These are phyloP conservation scores for Phaethon lepturus DNA, from an alignment of 2,113 vertebrate genomes.

Conservation along the genomic window DNA sequence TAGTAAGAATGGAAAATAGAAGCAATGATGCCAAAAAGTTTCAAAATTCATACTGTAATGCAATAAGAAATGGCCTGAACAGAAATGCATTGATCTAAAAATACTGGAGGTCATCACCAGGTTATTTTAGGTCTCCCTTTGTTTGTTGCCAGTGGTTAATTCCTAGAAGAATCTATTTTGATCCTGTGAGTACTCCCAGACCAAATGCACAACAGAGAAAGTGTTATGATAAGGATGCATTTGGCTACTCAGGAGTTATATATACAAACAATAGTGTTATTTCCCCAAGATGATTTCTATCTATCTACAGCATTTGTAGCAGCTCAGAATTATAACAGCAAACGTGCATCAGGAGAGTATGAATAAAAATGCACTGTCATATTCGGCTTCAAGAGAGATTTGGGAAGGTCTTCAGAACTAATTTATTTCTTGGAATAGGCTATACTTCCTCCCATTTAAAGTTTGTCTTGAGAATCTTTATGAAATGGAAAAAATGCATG, in stretches of 20 bases:
- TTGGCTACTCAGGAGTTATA: neutral
- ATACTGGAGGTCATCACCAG: constrained; percentile 6
- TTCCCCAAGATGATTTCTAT: constrained; percentile 10
- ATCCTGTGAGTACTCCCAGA: constrained; percentile 18
- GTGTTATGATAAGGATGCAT: neutral
- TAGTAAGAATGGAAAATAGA: constrained; percentile 2
- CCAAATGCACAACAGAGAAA: constrained; percentile 15
- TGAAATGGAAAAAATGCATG: neutral
- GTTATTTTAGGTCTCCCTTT: constrained; percentile 54
- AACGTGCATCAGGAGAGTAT: neutral
- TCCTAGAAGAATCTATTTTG: constrained; percentile 59
- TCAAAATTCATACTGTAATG: neutral
- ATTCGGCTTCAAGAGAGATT: constrained; percentile 1
- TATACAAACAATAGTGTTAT: neutral
- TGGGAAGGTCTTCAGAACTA: constrained; percentile 9
- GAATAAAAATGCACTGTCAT: constrained; percentile 14
- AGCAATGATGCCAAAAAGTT: neutral
- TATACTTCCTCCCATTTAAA: neutral
- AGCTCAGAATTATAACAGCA: neutral
- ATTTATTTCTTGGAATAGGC: constrained; percentile 27
- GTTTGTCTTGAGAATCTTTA: constrained; percentile 19
- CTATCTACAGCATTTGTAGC: neutral
- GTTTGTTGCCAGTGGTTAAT: constrained; percentile 31
- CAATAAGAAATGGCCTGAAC: neutral
- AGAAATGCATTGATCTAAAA: constrained; percentile 49